Percentiles rank a stretch among this genome's conserved stretches.
Evolutionary conservation across 2,113 vertebrate species (phyloP).

Genomic region (Sminthopsis crassicaudata): DNA sequence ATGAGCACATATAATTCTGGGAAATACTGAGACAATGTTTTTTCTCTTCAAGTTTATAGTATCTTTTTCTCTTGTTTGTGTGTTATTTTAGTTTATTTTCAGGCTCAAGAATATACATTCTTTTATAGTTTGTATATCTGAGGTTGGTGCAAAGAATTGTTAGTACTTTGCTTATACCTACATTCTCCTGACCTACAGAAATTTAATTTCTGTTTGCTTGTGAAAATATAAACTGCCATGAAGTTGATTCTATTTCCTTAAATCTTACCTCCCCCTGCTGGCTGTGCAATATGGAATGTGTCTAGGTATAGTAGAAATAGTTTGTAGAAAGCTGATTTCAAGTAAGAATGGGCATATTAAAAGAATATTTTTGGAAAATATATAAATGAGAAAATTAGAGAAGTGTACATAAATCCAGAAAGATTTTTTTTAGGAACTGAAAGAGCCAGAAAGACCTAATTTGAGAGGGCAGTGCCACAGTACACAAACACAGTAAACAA

Average conservation of each 20-base stretch:
- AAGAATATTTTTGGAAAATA: background rate
- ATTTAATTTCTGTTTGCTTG: conserved; percentile 58
- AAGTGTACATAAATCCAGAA: background rate
- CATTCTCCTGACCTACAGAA: background rate
- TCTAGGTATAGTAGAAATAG: background rate
- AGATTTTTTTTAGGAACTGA: conserved; percentile 15
- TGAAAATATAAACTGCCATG: conserved; percentile 61
- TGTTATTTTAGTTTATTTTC: conserved; percentile 62
- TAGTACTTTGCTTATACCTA: conserved; percentile 42
- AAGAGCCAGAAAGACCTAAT: conserved; percentile 30
- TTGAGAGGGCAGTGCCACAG: background rate
- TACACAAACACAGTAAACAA: background rate
- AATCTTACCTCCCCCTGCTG: conserved; percentile 98
- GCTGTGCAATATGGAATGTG: conserved; percentile 84
- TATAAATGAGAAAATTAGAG: background rate
- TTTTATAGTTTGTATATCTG: conserved; percentile 41
- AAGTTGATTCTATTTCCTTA: conserved; percentile 89
- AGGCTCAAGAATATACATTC: conserved; percentile 61
- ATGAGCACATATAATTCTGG: conserved; percentile 28
- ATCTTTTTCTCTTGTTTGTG: conserved; percentile 63
- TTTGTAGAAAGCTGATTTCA: conserved; percentile 20
- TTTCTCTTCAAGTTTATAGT: conserved; percentile 64
- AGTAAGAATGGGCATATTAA: background rate
- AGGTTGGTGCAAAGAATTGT: conserved; percentile 40
- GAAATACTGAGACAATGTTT: conserved; percentile 71